These are phyloP conservation scores for Aphaenogaster floridana DNA, from an alignment of 1,140 invertebrate species.

Conservation along the genomic window DNA sequence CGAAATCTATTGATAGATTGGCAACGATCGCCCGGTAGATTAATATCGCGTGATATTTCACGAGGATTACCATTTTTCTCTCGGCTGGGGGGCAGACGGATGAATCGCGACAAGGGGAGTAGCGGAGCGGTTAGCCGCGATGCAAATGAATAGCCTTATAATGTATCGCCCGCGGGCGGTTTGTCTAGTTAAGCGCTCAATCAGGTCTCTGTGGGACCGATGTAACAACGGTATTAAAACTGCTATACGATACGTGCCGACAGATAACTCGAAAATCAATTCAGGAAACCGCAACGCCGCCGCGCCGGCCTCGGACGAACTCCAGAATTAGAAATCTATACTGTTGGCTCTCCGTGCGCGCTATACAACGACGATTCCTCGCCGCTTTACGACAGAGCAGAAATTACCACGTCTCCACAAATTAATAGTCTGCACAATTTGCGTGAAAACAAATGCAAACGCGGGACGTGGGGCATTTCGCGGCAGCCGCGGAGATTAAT, in stretches of 20 bases:
- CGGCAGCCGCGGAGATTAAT: constrained; percentile 59
- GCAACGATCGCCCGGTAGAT: constrained; percentile 21
- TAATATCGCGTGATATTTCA: constrained; percentile 63
- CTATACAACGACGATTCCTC: not conserved
- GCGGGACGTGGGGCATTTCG: constrained; percentile 36
- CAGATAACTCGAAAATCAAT: constrained; percentile 52
- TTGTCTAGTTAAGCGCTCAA: constrained; percentile 65
- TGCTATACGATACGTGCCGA: constrained; percentile 48
- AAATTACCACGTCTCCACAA: constrained; percentile 53
- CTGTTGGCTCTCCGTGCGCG: no score
- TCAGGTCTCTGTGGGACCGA: constrained; percentile 25
- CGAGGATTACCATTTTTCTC: constrained; percentile 44
- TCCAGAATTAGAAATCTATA: constrained; percentile 43
- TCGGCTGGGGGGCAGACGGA: constrained; percentile 7
- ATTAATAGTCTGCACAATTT: constrained; percentile 63
- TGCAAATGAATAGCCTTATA: constrained; percentile 63
- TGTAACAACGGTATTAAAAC: constrained; percentile 60
- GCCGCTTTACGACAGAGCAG: not conserved
- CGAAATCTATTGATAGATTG: constrained; percentile 40
- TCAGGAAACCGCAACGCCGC: constrained; percentile 29
- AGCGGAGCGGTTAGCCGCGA: constrained; percentile 46
- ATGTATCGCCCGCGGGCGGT: constrained; percentile 53
- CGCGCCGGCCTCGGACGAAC: not conserved
- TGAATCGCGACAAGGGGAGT: constrained; percentile 45
- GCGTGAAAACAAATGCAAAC: constrained; percentile 56